Conservation (phyloP, 2,888 invertebrate genomes). For the Amphipyra berbera region DNA sequence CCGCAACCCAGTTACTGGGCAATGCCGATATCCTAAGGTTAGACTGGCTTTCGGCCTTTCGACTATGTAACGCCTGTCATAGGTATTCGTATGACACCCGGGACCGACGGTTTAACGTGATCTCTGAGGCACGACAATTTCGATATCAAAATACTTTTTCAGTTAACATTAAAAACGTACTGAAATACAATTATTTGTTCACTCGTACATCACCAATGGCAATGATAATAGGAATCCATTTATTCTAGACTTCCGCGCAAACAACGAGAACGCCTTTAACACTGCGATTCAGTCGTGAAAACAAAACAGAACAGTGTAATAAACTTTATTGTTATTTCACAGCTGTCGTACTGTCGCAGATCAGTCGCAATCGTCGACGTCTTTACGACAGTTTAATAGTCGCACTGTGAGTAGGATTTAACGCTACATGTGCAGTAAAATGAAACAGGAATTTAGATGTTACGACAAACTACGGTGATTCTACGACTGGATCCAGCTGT, state of each 20-base stretch:
- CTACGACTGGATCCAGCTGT: conserved; percentile 7
- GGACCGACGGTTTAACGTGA: too few relatives aligned
- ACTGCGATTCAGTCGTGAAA: conserved; percentile 17
- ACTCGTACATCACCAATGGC: neutral
- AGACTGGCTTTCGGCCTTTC: too few relatives aligned
- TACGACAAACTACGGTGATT: conserved; percentile 3
- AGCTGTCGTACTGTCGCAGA: conserved; percentile 41
- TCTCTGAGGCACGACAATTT: too few relatives aligned
- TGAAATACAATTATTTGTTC: neutral
- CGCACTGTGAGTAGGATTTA: conserved; percentile 40
- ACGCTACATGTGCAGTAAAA: conserved; percentile 33
- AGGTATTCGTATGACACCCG: too few relatives aligned
- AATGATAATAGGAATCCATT: neutral
- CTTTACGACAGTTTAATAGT: conserved; percentile 47
- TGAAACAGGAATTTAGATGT: conserved; percentile 10
- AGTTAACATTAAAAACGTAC: too few relatives aligned
- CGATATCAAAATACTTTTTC: too few relatives aligned
- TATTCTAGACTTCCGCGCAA: conserved; percentile 1
- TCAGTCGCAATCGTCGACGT: conserved; percentile 30
- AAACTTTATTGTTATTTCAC: conserved; percentile 51
- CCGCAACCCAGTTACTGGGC: too few relatives aligned
- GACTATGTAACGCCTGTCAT: too few relatives aligned
- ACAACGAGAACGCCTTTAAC: conserved; percentile 5
- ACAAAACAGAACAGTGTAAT: conserved; percentile 36
- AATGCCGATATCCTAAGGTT: too few relatives aligned